These are phyloP conservation scores for Novumbra hubbsi DNA, from an alignment of 2,797 vertebrate species.

Conservation along the genomic window DNA sequence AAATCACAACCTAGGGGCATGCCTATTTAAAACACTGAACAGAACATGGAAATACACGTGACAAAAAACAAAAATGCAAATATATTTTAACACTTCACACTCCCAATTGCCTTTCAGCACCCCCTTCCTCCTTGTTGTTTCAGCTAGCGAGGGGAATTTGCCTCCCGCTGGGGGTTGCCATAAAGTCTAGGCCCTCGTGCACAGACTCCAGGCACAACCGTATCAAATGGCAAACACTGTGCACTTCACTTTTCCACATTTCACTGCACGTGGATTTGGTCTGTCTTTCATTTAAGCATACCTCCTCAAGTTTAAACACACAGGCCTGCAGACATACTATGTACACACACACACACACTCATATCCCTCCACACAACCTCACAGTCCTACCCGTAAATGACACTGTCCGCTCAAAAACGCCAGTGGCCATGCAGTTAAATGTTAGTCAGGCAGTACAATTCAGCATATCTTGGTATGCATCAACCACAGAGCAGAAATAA, in stretches of 20 bases:
- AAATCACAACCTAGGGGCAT: too few relatives aligned
- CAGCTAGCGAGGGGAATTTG: constrained; percentile 49
- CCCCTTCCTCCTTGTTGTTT: constrained; percentile 60
- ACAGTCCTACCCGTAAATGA: too few relatives aligned
- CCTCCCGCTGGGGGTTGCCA: constrained; percentile 41
- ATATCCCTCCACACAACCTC: too few relatives aligned
- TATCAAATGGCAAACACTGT: constrained; percentile 26
- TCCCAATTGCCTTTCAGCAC: too few relatives aligned
- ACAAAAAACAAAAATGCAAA: too few relatives aligned
- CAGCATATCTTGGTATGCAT: constrained; percentile 27
- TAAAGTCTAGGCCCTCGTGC: constrained; percentile 22
- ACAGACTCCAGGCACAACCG: constrained; percentile 4
- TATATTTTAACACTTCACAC: too few relatives aligned
- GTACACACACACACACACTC: background rate
- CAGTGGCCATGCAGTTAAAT: background rate
- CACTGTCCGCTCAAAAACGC: background rate
- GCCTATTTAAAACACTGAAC: too few relatives aligned
- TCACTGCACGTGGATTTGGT: background rate
- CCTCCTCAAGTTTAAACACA: background rate
- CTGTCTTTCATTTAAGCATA: background rate
- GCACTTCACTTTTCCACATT: background rate
- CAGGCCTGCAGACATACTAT: background rate
- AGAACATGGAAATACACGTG: too few relatives aligned
- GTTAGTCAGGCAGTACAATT: constrained; percentile 18
- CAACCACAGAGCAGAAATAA: constrained; percentile 20